phyloP scores from a whole-genome alignment of 35 echinoderm and acorn worm species.

The Lytechinus pictus region DNA sequence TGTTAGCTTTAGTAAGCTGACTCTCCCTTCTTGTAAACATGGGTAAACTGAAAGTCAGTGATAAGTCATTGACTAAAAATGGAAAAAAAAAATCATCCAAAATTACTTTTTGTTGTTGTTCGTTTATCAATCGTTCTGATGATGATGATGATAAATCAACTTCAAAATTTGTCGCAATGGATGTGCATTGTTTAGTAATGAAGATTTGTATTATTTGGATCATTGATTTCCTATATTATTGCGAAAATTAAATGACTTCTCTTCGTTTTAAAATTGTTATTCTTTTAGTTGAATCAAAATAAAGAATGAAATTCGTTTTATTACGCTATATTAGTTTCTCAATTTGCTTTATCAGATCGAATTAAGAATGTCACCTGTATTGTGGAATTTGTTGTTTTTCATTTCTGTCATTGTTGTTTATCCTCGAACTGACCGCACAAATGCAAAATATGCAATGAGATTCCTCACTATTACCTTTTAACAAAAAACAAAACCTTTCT shows the following conservation, averaged over 20 bases:
- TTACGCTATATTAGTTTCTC: too few relatives aligned
- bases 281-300: neutral
- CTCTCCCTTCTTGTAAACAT: neutral
- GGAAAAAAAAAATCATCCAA: too few relatives aligned
- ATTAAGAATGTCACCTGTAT: neutral
- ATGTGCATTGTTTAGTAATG: too few relatives aligned
- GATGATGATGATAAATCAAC: too few relatives aligned
- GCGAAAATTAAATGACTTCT: too few relatives aligned
- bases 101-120: neutral
- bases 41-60: constrained; percentile 1
- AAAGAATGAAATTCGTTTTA: neutral
- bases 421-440: neutral
- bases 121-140: neutral
- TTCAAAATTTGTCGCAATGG: neutral
- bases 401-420: too few relatives aligned
- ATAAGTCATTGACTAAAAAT: neutral
- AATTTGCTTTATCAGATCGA: too few relatives aligned
- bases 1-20: neutral
- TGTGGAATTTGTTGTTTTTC: too few relatives aligned
- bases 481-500: neutral
- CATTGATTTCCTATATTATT: too few relatives aligned
- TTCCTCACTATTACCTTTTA: neutral
- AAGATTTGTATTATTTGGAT: too few relatives aligned
- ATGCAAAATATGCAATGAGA: neutral
- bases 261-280: neutral